phyloP scores from a whole-genome alignment of 2,888 invertebrate genomes.

The Axea sp. region DNA sequence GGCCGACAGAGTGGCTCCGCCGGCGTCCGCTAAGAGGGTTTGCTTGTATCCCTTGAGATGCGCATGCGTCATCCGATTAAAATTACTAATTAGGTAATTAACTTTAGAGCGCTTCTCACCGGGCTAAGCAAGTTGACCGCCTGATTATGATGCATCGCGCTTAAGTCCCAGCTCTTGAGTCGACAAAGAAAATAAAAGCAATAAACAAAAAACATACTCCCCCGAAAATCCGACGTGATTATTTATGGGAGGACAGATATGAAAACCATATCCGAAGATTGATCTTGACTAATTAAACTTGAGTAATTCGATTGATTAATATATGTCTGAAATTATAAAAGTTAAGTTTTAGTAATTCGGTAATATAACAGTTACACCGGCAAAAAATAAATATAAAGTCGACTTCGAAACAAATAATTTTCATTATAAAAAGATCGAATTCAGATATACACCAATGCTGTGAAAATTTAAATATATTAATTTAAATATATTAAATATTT shows the following conservation, averaged over 20 bases:
- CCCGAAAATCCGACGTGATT: slow-evolving; percentile 23
- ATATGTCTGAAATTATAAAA: slow-evolving; percentile 4
- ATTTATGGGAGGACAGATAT: slow-evolving; percentile 30
- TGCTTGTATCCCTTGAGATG: slow-evolving; percentile 79
- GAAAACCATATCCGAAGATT: slow-evolving; percentile 24
- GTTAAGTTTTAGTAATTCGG: slow-evolving; percentile 5
- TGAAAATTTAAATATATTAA: too few relatives aligned
- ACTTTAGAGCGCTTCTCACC: slow-evolving; percentile 73
- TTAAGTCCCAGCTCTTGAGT: slow-evolving; percentile 52
- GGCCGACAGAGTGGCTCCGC: slow-evolving; percentile 62
- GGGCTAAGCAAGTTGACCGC: slow-evolving; percentile 75
- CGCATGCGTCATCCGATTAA: slow-evolving; percentile 80
- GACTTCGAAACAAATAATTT: too few relatives aligned
- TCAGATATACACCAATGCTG: too few relatives aligned
- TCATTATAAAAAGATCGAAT: too few relatives aligned
- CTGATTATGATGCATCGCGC: slow-evolving; percentile 78
- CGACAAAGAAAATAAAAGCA: slow-evolving; percentile 9
- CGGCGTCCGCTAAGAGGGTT: slow-evolving; percentile 78
- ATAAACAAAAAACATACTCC: slow-evolving; percentile 42
- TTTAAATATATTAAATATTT: too few relatives aligned
- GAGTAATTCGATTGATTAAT: slow-evolving; percentile 26
- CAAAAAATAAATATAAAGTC: too few relatives aligned
- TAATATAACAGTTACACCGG: neutral
- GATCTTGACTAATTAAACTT: slow-evolving; percentile 34
- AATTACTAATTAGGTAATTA: slow-evolving; percentile 80